Conservation (phyloP, 2,888 invertebrate species). For the Cataglyphis altisquamis region DNA sequence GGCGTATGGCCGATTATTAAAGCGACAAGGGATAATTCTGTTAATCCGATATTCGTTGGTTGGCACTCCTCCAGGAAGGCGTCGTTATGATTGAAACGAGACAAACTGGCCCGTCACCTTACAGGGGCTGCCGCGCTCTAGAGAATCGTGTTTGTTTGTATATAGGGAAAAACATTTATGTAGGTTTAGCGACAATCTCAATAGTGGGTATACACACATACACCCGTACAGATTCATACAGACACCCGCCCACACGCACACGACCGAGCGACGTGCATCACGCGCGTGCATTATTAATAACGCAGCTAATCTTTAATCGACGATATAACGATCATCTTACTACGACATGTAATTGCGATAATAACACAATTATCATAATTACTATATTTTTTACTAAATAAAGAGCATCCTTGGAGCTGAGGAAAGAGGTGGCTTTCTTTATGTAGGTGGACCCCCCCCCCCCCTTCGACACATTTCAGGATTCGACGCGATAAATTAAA, state of each 20-base stretch:
- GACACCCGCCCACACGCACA: constrained; percentile 40
- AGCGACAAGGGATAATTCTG: constrained; percentile 21
- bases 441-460: not conserved
- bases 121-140: constrained; percentile 9
- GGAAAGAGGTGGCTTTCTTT: constrained; percentile 48
- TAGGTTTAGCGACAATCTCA: constrained; percentile 74
- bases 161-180: constrained; percentile 64
- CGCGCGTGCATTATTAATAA: constrained; percentile 60
- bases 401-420: constrained; percentile 75
- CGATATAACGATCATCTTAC: constrained; percentile 72
- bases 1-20: constrained; percentile 13
- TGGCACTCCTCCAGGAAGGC: constrained; percentile 10
- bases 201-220: constrained; percentile 37
- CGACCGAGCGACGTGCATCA: constrained; percentile 64
- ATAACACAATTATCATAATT: constrained; percentile 77
- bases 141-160: constrained; percentile 49
- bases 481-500: constrained; percentile 17
- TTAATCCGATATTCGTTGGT: constrained; percentile 46
- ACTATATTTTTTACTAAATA: constrained; percentile 86
- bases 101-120: constrained; percentile 32
- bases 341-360: constrained; percentile 73
- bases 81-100: constrained; percentile 37
- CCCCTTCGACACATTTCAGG: not conserved
- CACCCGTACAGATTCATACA: not conserved
- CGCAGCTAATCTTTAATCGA: constrained; percentile 77